These are phyloP conservation scores for Pteria penguin DNA, from an alignment of 2,888 invertebrate genomes.

Conservation along the genomic window DNA sequence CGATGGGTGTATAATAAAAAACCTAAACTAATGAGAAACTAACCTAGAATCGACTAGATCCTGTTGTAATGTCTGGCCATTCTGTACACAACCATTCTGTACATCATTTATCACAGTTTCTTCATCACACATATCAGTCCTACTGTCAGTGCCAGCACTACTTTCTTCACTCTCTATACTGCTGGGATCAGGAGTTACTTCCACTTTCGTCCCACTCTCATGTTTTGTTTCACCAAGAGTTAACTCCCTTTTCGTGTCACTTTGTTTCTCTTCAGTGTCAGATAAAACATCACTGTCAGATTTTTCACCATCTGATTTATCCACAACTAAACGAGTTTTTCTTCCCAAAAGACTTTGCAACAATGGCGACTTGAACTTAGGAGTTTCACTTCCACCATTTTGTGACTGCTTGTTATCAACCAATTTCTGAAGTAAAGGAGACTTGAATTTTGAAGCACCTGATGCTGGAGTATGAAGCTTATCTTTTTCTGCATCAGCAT, in stretches of 20 bases:
- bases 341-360: conserved; percentile 74
- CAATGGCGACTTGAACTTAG: conserved; percentile 75
- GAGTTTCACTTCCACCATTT: conserved; percentile 56
- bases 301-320: conserved; percentile 43
- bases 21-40: too few species aligned
- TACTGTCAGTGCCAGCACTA: conserved; percentile 30
- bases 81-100: conserved; percentile 53
- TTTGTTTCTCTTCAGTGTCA: conserved; percentile 37
- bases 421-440: conserved; percentile 74
- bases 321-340: conserved; percentile 59
- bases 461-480: conserved; percentile 31
- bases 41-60: conserved; percentile 63
- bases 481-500: conserved; percentile 49
- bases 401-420: conserved; percentile 63
- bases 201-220: conserved; percentile 13
- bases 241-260: conserved; percentile 34
- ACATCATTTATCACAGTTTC: conserved; percentile 36
- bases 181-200: conserved; percentile 31
- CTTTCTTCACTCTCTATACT: conserved; percentile 38
- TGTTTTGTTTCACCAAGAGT: conserved; percentile 33
- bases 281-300: conserved; percentile 31
- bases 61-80: conserved; percentile 54
- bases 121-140: conserved; percentile 19
- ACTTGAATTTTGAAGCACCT: conserved; percentile 69
- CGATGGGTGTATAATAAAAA: too few species aligned